Evolutionary conservation across 1,140 invertebrate species (phyloP).

Genomic region (Sminthurinus signatus): DNA sequence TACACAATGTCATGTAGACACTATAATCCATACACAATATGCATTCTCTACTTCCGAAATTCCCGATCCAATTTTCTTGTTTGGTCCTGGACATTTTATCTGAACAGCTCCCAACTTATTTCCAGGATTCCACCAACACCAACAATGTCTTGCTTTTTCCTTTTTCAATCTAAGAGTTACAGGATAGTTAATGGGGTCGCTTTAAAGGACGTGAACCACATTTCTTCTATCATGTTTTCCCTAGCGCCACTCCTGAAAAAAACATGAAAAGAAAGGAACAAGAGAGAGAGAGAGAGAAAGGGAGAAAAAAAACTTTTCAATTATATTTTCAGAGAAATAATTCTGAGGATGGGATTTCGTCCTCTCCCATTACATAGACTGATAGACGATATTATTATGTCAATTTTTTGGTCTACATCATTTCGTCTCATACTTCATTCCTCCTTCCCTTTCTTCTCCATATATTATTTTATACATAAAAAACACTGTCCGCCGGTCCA

Average conservation of each 20-base stretch:
- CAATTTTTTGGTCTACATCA: conserved; percentile 19
- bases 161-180: neutral
- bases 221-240: conserved; percentile 16
- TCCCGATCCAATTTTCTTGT: too few relatives aligned
- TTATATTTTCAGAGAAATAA: conserved; percentile 20
- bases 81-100: neutral
- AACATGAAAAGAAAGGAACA: neutral
- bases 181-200: conserved; percentile 19
- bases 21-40: too few relatives aligned
- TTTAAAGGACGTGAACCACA: conserved; percentile 17
- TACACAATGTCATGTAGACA: too few relatives aligned
- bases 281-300: too few relatives aligned
- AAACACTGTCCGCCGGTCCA: too few relatives aligned
- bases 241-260: too few relatives aligned
- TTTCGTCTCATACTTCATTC: neutral
- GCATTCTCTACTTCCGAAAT: too few relatives aligned
- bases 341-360: conserved; percentile 18
- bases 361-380: conserved; percentile 28
- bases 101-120: conserved; percentile 6
- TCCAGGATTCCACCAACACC: neutral
- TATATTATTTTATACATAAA: too few relatives aligned
- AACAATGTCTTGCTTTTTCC: conserved; percentile 1
- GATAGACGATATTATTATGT: too few relatives aligned
- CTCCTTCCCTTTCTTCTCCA: neutral
- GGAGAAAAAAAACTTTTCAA: conserved; percentile 30